A percentile compares a stretch with the other conserved stretches of the same genome.
phyloP scores from a whole-genome alignment of 2,888 invertebrate species.

The Apamea sordens region DNA sequence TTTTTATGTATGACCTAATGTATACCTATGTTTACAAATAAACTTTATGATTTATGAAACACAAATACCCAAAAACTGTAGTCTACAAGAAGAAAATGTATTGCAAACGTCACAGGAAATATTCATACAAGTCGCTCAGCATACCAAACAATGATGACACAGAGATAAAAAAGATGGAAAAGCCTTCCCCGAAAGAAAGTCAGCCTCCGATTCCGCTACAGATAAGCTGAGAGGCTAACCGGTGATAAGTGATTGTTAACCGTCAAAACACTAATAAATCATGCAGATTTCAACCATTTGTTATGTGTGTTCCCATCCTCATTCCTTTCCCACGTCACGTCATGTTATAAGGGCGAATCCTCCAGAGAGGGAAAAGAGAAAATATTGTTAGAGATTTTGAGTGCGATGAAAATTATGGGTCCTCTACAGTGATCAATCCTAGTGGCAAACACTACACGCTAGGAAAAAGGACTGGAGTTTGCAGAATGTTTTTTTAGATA shows the following conservation, averaged over 20 bases:
- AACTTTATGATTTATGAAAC: too few relatives aligned
- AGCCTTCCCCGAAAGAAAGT: conserved; percentile 41
- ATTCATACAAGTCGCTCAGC: neutral
- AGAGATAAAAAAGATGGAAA: conserved; percentile 29
- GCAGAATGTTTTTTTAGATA: neutral
- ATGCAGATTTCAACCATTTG: conserved; percentile 66
- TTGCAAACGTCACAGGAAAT: neutral
- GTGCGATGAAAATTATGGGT: neutral
- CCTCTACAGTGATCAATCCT: too few relatives aligned
- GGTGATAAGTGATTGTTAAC: conserved; percentile 47
- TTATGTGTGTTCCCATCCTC: conserved; percentile 62
- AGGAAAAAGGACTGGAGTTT: neutral
- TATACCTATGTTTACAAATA: too few relatives aligned
- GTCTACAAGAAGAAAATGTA: neutral
- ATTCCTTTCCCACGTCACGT: conserved; percentile 61
- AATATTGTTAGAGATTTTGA: neutral
- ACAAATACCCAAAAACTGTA: too few relatives aligned
- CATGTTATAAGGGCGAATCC: neutral
- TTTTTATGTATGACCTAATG: too few relatives aligned
- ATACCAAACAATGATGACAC: neutral
- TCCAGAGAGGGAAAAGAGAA: conserved; percentile 14
- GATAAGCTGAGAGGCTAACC: conserved; percentile 32
- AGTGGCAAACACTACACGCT: neutral
- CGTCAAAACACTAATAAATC: conserved; percentile 63
- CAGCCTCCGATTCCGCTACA: conserved; percentile 24